Conservation (phyloP, 2,888 invertebrate species). For the Drosophila nr. fundita region DNA sequence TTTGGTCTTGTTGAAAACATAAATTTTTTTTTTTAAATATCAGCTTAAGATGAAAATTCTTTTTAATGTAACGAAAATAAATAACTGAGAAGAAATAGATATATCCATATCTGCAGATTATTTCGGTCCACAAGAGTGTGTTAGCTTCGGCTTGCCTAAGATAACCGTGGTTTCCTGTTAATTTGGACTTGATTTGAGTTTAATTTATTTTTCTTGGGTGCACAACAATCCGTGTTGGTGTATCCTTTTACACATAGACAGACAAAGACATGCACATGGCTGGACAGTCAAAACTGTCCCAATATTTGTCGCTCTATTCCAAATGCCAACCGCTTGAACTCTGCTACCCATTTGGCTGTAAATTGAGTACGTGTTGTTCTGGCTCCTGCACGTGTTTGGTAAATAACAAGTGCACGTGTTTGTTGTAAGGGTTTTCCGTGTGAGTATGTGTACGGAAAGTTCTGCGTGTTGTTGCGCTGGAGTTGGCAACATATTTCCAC, state of each 20-base stretch:
- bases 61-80: background rate
- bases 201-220: constrained; percentile 38
- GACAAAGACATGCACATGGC: background rate
- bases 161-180: background rate
- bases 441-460: constrained; percentile 26
- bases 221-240: background rate
- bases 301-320: constrained; percentile 55
- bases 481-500: constrained; percentile 74
- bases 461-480: constrained; percentile 22
- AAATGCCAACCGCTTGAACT: constrained; percentile 20
- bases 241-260: constrained; percentile 10
- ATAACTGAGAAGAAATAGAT: background rate
- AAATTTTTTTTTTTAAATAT: background rate
- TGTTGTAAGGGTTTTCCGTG: background rate
- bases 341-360: constrained; percentile 53
- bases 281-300: constrained; percentile 36
- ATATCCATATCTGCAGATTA: background rate
- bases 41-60: background rate
- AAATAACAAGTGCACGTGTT: constrained; percentile 68
- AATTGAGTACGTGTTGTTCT: constrained; percentile 79
- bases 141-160: background rate
- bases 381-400: constrained; percentile 73
- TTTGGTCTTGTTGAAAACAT: background rate
- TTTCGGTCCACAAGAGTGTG: background rate
- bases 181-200: constrained; percentile 32